These are phyloP conservation scores for Vombatus ursinus DNA, from an alignment of 2,113 vertebrate species.

Conservation along the genomic window DNA sequence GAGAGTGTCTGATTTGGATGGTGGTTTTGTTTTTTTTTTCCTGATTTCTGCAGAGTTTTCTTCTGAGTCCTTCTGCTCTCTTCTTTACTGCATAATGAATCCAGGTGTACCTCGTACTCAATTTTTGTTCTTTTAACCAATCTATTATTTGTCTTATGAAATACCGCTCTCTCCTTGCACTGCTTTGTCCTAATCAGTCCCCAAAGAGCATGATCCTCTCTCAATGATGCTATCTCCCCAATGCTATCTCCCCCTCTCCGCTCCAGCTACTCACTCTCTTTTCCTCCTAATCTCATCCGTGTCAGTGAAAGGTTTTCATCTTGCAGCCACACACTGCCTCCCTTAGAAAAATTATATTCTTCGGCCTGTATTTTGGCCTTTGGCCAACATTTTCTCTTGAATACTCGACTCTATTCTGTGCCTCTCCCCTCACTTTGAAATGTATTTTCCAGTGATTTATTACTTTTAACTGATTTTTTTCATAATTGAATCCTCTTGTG, in stretches of 20 bases:
- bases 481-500: constrained; percentile 17
- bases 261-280: background rate
- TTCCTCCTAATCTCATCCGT: background rate
- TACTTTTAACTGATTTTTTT: background rate
- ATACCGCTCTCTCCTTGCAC: background rate
- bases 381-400: constrained; percentile 33
- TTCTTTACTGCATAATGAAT: constrained; percentile 1
- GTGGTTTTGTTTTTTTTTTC: background rate
- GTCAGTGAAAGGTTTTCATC: constrained; percentile 21
- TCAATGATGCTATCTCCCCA: background rate
- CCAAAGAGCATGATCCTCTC: constrained; percentile 19
- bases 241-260: background rate
- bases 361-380: background rate
- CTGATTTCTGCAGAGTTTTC: background rate
- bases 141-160: constrained; percentile 55
- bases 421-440: background rate
- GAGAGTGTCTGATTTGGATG: background rate
- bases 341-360: background rate
- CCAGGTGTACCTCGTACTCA: background rate
- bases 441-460: constrained; percentile 7
- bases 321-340: background rate
- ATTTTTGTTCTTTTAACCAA: constrained; percentile 34
- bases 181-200: constrained; percentile 36
- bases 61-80: background rate
- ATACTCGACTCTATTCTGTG: background rate